A percentile compares a stretch with the other conserved stretches of the same genome.
Conservation (phyloP, 92 coral and sea anemone genomes). For the Phymanthus crucifer region DNA sequence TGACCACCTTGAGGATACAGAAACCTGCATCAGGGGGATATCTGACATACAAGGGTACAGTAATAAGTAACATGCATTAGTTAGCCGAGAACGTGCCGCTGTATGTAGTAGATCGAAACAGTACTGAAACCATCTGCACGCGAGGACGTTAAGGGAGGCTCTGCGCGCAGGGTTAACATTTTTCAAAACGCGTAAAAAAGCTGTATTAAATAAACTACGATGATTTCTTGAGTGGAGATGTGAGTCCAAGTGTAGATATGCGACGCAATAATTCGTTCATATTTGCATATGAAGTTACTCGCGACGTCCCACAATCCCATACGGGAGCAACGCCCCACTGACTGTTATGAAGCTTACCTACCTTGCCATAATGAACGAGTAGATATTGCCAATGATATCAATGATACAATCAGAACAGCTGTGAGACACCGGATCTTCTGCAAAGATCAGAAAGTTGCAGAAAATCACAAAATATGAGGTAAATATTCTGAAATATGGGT, state of each 20-base stretch:
- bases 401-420: slow-evolving; percentile 80
- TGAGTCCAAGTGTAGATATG: no score
- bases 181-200: no score
- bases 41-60: slow-evolving; percentile 29
- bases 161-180: no score
- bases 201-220: no score
- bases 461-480: slow-evolving; percentile 83
- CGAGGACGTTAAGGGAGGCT: no score
- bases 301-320: no score
- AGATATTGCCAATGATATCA: slow-evolving; percentile 83
- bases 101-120: no score
- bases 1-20: slow-evolving; percentile 67
- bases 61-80: not conserved
- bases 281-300: no score
- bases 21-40: slow-evolving; percentile 74
- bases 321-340: no score
- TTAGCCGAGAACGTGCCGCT: not conserved
- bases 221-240: no score
- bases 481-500: slow-evolving; percentile 73
- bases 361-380: slow-evolving; percentile 77
- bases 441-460: slow-evolving; percentile 83
- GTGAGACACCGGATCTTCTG: slow-evolving; percentile 92
- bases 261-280: no score
- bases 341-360: slow-evolving; percentile 2
- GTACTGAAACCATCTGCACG: no score